phyloP scores from a whole-genome alignment of 2,797 vertebrate species.

The Pseudochaenichthys georgianus region DNA sequence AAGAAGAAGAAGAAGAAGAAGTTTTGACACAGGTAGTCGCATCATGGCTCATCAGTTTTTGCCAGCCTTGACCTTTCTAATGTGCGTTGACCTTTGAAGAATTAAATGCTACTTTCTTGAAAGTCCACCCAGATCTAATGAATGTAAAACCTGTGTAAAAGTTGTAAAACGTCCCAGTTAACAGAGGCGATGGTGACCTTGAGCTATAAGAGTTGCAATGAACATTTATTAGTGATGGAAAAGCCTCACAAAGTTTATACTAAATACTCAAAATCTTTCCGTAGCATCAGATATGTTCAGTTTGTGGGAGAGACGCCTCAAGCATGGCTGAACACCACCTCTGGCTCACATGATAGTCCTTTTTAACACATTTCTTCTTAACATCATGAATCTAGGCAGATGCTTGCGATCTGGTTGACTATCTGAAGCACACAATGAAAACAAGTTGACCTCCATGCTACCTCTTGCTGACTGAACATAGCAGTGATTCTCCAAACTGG shows the following conservation, averaged over 20 bases:
- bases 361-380: no score
- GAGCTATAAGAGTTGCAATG: neutral
- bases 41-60: slow-evolving; percentile 4
- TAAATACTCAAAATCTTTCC: neutral
- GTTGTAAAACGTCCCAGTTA: no score
- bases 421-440: no score
- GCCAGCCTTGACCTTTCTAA: slow-evolving; percentile 19
- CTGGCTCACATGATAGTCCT: neutral
- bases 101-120: neutral
- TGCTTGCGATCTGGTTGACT: no score
- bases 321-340: neutral
- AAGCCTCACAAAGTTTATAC: neutral
- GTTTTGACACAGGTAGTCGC: slow-evolving; percentile 26
- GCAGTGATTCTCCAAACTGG: no score
- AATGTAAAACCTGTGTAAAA: no score
- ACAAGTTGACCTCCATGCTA: neutral
- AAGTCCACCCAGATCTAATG: neutral
- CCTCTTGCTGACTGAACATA: neutral
- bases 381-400: no score
- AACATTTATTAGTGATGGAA: neutral
- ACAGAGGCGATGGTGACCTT: neutral
- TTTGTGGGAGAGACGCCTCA: neutral
- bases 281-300: neutral
- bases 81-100: slow-evolving; percentile 18
- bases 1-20: no score